phyloP scores from a whole-genome alignment of 1,140 invertebrate species.

The Aphaenogaster floridana region DNA sequence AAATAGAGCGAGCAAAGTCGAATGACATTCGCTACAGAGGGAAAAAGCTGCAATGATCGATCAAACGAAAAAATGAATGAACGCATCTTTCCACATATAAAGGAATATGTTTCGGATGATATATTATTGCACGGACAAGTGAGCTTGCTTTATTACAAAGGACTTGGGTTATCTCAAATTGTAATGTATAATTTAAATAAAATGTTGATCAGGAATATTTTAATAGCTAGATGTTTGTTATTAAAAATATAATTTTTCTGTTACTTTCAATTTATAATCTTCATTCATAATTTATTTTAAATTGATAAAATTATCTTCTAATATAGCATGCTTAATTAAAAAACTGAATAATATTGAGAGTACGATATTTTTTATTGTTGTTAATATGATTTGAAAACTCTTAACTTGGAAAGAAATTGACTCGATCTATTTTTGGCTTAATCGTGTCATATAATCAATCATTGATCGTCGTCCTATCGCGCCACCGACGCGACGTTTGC shows the following conservation, averaged over 20 bases:
- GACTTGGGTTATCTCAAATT: not conserved
- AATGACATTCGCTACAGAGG: slow-evolving; percentile 19
- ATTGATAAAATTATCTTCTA: not conserved
- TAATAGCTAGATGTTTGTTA: not conserved
- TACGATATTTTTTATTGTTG: not conserved
- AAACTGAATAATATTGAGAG: not conserved
- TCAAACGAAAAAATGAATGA: slow-evolving; percentile 28
- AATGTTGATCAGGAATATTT: not conserved
- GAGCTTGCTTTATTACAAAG: not conserved
- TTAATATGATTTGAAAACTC: not conserved
- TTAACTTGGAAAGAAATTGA: slow-evolving; percentile 6
- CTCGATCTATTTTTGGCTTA: not conserved
- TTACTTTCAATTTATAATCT: slow-evolving; percentile 3
- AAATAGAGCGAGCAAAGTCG: slow-evolving; percentile 40
- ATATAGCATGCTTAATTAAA: not conserved
- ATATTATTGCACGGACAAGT: not conserved
- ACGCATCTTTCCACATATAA: not conserved
- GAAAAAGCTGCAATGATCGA: slow-evolving; percentile 34
- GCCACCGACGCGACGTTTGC: slow-evolving; percentile 10
- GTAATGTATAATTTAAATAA: not conserved
- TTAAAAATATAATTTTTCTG: not conserved
- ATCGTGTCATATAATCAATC: slow-evolving; percentile 7
- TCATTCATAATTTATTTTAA: not conserved
- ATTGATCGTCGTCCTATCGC: slow-evolving; percentile 1
- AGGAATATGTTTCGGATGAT: slow-evolving; percentile 50